A percentile compares a stretch with the other conserved stretches of the same genome.
Conservation (phyloP, 2,113 vertebrate species). For the Nothocercus julius region DNA sequence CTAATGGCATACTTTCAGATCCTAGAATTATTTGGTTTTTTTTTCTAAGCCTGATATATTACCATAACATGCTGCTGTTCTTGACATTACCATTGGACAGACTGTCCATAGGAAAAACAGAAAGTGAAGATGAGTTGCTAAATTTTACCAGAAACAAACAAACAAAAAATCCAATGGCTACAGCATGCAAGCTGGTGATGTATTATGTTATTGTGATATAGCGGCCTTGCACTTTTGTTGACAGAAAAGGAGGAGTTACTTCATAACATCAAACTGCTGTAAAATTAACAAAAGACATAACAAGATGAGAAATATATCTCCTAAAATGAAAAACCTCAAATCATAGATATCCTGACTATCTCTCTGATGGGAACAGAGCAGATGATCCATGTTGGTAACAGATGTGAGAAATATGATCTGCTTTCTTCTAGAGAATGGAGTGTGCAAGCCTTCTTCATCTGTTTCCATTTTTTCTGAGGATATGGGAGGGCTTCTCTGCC, state of each 20-base stretch:
- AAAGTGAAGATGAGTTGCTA: background rate
- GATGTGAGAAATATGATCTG: conserved; percentile 20
- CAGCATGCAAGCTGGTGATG: background rate
- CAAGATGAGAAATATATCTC: conserved; percentile 7
- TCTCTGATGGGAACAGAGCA: background rate
- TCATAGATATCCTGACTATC: background rate
- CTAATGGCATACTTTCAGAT: background rate
- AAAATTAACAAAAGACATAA: conserved; percentile 36
- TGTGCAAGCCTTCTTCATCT: conserved; percentile 4
- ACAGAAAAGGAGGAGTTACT: conserved; percentile 5
- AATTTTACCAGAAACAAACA: conserved; percentile 23
- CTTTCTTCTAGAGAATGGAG: background rate
- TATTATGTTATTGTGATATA: background rate
- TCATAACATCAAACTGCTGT: background rate
- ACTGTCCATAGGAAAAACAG: conserved; percentile 6
- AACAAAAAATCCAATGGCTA: background rate
- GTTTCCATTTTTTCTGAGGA: conserved; percentile 31
- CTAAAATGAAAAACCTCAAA: conserved; percentile 39
- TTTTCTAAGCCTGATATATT: background rate
- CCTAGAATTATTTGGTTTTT: conserved; percentile 14
- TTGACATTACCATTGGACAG: background rate
- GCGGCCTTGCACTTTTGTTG: background rate
- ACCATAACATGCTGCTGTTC: background rate
- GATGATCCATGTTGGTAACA: conserved; percentile 6
- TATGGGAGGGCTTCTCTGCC: background rate